Percentiles rank a stretch among this genome's conserved stretches.
These are phyloP conservation scores for Rhinolophus ferrumequinum DNA, from an alignment of 2,113 vertebrate genomes.

Conservation along the genomic window DNA sequence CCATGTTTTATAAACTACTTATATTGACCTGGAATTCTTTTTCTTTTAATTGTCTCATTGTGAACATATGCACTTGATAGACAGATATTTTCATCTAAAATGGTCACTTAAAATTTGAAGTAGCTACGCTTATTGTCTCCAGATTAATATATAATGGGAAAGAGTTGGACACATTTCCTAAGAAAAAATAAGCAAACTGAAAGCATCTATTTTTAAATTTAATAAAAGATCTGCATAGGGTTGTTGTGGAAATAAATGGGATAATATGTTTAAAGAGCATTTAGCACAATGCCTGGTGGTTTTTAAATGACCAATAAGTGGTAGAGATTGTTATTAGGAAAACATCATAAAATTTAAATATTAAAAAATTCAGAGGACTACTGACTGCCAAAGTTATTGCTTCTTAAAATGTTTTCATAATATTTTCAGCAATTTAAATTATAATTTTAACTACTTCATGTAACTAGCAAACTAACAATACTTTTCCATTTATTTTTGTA, in stretches of 20 bases:
- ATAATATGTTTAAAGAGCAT: neutral
- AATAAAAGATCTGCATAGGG: neutral
- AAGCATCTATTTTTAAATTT: constrained; percentile 16
- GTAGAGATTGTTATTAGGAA: constrained; percentile 37
- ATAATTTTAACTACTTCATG: constrained; percentile 31
- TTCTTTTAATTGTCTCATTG: neutral
- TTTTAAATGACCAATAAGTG: constrained; percentile 24
- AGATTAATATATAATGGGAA: neutral
- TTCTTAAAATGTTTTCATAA: constrained; percentile 42
- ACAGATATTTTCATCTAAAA: constrained; percentile 37
- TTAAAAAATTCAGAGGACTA: constrained; percentile 26
- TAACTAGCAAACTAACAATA: neutral
- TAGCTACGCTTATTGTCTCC: neutral
- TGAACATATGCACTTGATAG: neutral
- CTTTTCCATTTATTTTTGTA: constrained; percentile 50
- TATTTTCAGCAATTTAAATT: constrained; percentile 49
- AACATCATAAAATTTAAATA: constrained; percentile 32
- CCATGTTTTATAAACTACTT: neutral
- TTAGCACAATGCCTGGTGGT: neutral
- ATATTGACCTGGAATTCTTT: neutral
- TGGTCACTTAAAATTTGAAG: constrained; percentile 12
- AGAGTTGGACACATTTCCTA: neutral
- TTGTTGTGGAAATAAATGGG: constrained; percentile 46
- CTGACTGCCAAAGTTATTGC: neutral
- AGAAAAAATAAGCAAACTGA: constrained; percentile 29